These are phyloP conservation scores for Macrophya alboannulata DNA, from an alignment of 2,888 invertebrate species.

Conservation along the genomic window DNA sequence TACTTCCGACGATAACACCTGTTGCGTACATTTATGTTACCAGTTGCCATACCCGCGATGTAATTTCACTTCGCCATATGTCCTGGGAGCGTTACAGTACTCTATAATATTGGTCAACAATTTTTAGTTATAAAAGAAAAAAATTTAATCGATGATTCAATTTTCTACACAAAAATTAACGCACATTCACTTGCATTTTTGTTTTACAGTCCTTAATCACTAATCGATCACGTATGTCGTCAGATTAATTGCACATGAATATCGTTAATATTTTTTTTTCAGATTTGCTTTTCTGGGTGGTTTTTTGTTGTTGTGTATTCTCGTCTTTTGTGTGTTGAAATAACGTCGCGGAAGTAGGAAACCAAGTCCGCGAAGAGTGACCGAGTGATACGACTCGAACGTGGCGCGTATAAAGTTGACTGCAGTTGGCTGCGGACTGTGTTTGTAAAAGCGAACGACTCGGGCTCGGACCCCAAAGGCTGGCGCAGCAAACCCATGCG, in stretches of 20 bases:
- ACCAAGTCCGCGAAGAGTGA: not conserved
- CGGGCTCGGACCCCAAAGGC: constrained; percentile 74
- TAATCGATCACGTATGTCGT: no score
- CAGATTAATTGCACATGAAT: no score
- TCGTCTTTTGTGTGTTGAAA: not conserved
- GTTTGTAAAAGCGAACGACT: constrained; percentile 69
- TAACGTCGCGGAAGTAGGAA: not conserved
- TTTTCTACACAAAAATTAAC: not conserved
- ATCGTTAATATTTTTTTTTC: no score
- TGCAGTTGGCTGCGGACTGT: constrained; percentile 46
- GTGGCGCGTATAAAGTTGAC: constrained; percentile 48
- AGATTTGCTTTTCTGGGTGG: not conserved
- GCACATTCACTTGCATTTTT: no score
- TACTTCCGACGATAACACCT: constrained; percentile 51
- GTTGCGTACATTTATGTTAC: constrained; percentile 16
- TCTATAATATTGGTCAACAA: not conserved
- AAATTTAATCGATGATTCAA: not conserved
- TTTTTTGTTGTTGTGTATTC: not conserved
- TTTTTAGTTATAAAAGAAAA: not conserved
- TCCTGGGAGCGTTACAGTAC: constrained; percentile 4
- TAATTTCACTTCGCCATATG: constrained; percentile 49
- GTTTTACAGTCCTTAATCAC: no score
- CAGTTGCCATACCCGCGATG: not conserved
- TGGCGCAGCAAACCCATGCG: constrained; percentile 75
- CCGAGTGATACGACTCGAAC: constrained; percentile 34